Conservation (phyloP, 2,797 vertebrate species). For the Ispidina picta region DNA sequence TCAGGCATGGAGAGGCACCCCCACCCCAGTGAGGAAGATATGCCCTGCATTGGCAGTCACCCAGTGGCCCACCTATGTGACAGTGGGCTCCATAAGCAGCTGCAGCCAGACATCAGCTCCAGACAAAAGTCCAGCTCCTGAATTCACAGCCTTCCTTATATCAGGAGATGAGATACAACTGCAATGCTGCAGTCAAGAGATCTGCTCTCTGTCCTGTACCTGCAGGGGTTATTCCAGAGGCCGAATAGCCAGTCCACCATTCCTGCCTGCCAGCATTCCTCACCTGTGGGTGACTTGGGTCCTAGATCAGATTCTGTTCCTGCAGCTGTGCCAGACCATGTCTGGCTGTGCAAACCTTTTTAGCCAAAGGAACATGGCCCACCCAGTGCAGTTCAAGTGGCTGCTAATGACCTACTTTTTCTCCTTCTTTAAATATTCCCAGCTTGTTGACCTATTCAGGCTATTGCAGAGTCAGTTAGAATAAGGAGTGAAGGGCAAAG, state of each 20-base stretch:
- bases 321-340: not conserved
- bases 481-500: not conserved
- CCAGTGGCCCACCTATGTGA: not conserved
- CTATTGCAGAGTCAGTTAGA: not conserved
- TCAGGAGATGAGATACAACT: not conserved
- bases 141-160: not conserved
- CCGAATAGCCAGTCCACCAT: rapidly evolving
- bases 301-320: not conserved
- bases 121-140: not conserved
- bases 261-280: not conserved
- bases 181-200: not conserved
- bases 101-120: not conserved
- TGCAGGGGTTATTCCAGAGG: not conserved
- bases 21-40: rapidly evolving
- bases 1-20: rapidly evolving
- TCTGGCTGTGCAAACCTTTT: not conserved
- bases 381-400: not conserved
- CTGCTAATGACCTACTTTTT: not conserved
- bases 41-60: not conserved
- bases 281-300: not conserved
- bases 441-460: not conserved
- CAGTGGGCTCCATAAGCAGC: rapidly evolving
- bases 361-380: not conserved
- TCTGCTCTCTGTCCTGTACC: not conserved
- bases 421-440: not conserved